A percentile compares a stretch with the other conserved stretches of the same genome.
Evolutionary conservation across 2,888 invertebrate genomes (phyloP).

Genomic region (Hemistola chrysoprasaria): DNA sequence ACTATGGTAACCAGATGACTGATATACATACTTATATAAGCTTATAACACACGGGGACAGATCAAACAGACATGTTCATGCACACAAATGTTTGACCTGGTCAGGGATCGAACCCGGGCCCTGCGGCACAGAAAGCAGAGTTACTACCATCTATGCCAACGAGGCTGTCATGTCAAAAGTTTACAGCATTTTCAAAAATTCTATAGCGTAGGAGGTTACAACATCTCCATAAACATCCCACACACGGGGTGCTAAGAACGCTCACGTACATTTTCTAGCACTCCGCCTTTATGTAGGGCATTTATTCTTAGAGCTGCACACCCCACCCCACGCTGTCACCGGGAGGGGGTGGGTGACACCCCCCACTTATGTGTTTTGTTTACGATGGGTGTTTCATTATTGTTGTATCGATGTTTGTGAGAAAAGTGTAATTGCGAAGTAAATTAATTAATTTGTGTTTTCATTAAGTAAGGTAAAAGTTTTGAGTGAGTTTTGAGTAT

Average conservation of each 20-base stretch:
- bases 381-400: slow-evolving; percentile 53
- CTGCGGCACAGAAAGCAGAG: too few relatives aligned
- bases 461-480: background rate
- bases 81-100: too few relatives aligned
- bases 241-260: slow-evolving; percentile 72
- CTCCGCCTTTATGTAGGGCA: slow-evolving; percentile 79
- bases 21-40: too few relatives aligned
- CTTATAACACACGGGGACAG: too few relatives aligned
- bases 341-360: slow-evolving; percentile 46
- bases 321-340: slow-evolving; percentile 48
- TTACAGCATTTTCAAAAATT: too few relatives aligned
- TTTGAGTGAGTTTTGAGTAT: too few relatives aligned
- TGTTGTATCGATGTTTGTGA: slow-evolving; percentile 52
- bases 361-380: slow-evolving; percentile 58
- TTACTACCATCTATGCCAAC: too few relatives aligned
- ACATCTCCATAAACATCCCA: slow-evolving; percentile 47
- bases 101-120: too few relatives aligned
- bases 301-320: slow-evolving; percentile 72
- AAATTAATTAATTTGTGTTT: background rate
- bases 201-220: slow-evolving; percentile 26
- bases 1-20: too few relatives aligned
- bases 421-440: slow-evolving; percentile 27
- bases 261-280: slow-evolving; percentile 79
- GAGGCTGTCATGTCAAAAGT: too few relatives aligned
- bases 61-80: too few relatives aligned